Evolutionary conservation across 2,797 vertebrate species (phyloP).

Genomic region (Molothrus aeneus): DNA sequence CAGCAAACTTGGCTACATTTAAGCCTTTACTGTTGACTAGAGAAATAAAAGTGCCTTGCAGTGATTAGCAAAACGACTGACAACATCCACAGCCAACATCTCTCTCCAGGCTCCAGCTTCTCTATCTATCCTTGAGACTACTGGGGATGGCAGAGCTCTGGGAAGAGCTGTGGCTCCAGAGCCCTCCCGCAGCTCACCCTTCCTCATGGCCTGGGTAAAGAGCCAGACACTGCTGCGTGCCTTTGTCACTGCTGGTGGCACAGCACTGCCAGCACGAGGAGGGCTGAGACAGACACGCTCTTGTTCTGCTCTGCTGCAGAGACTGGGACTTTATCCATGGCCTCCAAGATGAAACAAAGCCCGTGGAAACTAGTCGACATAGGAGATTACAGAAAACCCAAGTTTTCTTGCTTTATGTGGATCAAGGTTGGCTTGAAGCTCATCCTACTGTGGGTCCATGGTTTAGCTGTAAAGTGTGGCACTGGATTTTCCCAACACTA

Average conservation of each 20-base stretch:
- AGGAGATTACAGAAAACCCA: neutral
- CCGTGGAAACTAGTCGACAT: rapidly evolving
- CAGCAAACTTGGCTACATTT: neutral
- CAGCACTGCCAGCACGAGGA: neutral
- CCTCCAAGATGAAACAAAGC: neutral
- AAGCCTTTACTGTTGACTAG: neutral
- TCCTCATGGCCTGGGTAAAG: neutral
- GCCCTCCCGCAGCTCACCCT: neutral
- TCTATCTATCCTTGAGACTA: neutral
- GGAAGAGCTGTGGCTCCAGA: neutral
- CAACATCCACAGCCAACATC: neutral
- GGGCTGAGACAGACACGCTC: neutral
- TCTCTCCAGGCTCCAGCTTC: neutral
- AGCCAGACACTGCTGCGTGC: neutral
- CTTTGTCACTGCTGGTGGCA: neutral
- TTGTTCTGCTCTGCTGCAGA: neutral
- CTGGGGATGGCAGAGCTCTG: rapidly evolving
- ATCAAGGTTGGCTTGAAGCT: neutral
- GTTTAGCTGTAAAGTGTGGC: neutral
- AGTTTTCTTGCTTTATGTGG: neutral
- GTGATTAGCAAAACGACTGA: neutral
- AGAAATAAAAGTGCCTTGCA: neutral
- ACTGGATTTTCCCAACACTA: neutral
- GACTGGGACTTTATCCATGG: neutral
- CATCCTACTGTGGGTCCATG: neutral